Evolutionary conservation across 2,888 invertebrate genomes (phyloP), one percentile per base, ranked within the genome.

Genomic region (Polylopha cassiicola): DNA sequence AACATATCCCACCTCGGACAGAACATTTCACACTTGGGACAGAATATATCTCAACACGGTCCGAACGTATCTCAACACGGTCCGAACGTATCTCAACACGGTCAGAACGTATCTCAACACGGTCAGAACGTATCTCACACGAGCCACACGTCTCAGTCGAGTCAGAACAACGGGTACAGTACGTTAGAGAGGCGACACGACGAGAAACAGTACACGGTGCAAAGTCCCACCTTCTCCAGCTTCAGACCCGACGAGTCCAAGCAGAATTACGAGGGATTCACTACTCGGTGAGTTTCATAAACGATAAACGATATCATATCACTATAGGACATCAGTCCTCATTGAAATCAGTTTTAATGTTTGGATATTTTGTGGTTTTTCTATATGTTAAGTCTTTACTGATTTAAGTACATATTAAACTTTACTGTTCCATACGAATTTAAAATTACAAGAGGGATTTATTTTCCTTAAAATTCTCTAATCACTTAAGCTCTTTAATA

Each of bases 181-280:
- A 39, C 55, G 46, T 8, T 60, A 57, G 29, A 51, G 58, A 16
- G 66, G 62, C 27, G 64, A 58, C 52, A 61, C 6, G 74, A 75
- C 0, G 76, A 76, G 43, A 72, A 73, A 24, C 65, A 69, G 43
- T 73, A 73, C 14, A 65, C 74, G 0, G 71, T 67, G 0, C 73
- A 67, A 34, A 77, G 75, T 30, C 82, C 82, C 0, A 76, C 79
- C 0, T 85, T 84, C 61, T 72, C 76, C 0, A 84, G 85, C 53
- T 85, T 84, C 51, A 48, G 84, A 30, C 81, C 86, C 0, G 76
- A 79, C 22, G 84, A 80, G 5, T 69, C 71, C 11, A 82, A 81
- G 24, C 86, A 86, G 55, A 89, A 82, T 48, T 90, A 90, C 57
- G 90, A 90, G 57, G 90, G 90, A 34, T 90, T 89, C 57, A 90